Evolutionary conservation across 2,888 invertebrate genomes (phyloP), one percentile per base, ranked within the genome.

Genomic region (Patella ulyssiponensis): DNA sequence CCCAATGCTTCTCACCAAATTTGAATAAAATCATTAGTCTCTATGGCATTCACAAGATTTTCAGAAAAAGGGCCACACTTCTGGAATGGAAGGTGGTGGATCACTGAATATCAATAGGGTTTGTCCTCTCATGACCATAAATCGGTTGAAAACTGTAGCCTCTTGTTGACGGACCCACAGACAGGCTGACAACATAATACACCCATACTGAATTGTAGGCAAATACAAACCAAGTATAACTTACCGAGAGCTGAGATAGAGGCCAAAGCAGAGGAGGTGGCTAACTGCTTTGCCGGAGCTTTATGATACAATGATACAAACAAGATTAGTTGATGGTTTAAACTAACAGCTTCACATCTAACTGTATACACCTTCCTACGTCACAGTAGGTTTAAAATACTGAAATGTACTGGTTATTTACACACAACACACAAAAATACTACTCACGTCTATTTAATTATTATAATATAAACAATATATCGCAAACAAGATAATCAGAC

Each of bases 241-340:
- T 97, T 94, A 97, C 97, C 97, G 92, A 97, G 95, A 92, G 95
- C 95, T 92, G 96, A 95, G 94, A 97, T 95, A 94, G 96, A 95
- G 93, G 96, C 95, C 94, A 96, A 95, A 93, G 96, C 96, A 93
- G 94, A 94, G 93, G 95, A 95, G 95, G 95, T 95, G 91, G 91
- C 91, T 83, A 92, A 90, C 89, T 92, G 92, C 94, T 94, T 95
- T 94, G 94, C 94, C 93, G 95, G 94, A 94, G 91, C 91, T 91
- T 91, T 89, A 82, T 83, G 73, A 64, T 80, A 82, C 73, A 86
- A 82, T 83, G 82, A 81, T 82, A 86, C 70, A 86, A 82, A 84
- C 20, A 78, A 76, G 75, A 74, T 80, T 80, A 81, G 80, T 78
- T 23, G 64, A 75, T 75, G 54, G 70, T 58, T 58, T 74, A 44